Percentiles rank a stretch among this genome's conserved stretches.
phyloP scores from a whole-genome alignment of 1,140 invertebrate genomes.

The Hypothenemus hampei region DNA sequence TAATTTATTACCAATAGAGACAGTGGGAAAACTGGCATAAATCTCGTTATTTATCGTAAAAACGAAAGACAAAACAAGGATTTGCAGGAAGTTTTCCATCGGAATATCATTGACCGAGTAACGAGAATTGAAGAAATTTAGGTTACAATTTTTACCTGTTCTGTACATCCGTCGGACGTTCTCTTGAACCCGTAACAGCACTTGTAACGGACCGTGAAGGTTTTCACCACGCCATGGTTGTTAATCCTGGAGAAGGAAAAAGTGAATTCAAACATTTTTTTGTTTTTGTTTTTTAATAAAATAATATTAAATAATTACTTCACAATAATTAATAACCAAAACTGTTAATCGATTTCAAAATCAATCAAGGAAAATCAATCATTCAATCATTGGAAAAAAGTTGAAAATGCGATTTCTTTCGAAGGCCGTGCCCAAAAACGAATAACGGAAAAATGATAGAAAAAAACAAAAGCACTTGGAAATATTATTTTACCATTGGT shows the following conservation, averaged over 20 bases:
- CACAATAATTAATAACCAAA: not conserved
- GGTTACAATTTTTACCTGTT: slow-evolving; percentile 46
- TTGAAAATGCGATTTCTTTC: not conserved
- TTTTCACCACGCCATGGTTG: slow-evolving; percentile 54
- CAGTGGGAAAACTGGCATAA: too few species aligned
- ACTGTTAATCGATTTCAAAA: not conserved
- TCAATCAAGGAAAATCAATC: not conserved
- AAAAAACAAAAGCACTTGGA: not conserved
- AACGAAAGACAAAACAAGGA: too few species aligned
- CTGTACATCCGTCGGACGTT: slow-evolving; percentile 46
- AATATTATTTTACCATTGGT: not conserved
- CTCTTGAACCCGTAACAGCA: slow-evolving; percentile 57
- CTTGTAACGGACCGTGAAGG: slow-evolving; percentile 53
- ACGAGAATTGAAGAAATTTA: too few species aligned
- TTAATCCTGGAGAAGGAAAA: slow-evolving; percentile 46
- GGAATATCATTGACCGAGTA: too few species aligned
- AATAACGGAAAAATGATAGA: too few species aligned
- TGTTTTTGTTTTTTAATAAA: not conserved
- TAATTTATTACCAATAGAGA: too few species aligned
- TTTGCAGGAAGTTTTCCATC: too few species aligned
- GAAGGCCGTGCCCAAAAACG: not conserved
- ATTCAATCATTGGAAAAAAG: not conserved
- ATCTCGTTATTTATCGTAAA: too few species aligned
- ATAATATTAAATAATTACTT: slow-evolving; percentile 4
- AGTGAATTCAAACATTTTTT: not conserved